Base-by-base conservation (phyloP, 2,113 vertebrate species). In the Protobothrops mucrosquamatus region DNA sequence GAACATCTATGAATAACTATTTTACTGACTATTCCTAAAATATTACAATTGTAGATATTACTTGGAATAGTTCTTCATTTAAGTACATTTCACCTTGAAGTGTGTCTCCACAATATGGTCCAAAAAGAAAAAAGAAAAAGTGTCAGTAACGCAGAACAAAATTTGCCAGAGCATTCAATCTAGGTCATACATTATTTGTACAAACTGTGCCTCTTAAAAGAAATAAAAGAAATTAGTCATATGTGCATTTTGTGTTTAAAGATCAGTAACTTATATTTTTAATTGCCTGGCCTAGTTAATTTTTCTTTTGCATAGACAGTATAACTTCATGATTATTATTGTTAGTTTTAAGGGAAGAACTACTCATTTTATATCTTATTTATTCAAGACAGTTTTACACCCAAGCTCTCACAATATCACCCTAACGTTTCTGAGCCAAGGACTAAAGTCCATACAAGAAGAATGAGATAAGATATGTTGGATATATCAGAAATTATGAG, bases 1-100 rank as follows among this genome's bases (percentile, higher is more conserved):
- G 64, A 89, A 89, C 59, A 29, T 93, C 54, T 93, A 46, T 22
- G 55, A 89, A 89, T 56, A 59, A 59, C 48, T 91, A 93, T 52
- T 59, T 26, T 81, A 29, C 85, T 90, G 81, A 56, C 26, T 61
- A 43, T 61, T 91, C 89, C 85, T 88, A 69, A 64, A 91, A 91
- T 74, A 91, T 18, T 88, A 55, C 11, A 74, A 86, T 11, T 94
- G 89, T 22, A 86, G 52, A 43, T 87, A 91, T 12, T 54, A 86
- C 86, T 9, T 85, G 43, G 34, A 89, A 23, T 29, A 43, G 29
- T 1, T 89, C 4, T 18, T 91, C 22, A 52, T 89, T 85, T 61
- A 91, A 91, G 26, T 57, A 88, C 29, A n/a, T 85, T 85, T 93
- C 46, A 54, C 26, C 24, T 89, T 87, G 87, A 52, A n/a, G 14